Base-by-base conservation (phyloP, 2,888 invertebrate genomes). In the Galeruca laticollis region DNA sequence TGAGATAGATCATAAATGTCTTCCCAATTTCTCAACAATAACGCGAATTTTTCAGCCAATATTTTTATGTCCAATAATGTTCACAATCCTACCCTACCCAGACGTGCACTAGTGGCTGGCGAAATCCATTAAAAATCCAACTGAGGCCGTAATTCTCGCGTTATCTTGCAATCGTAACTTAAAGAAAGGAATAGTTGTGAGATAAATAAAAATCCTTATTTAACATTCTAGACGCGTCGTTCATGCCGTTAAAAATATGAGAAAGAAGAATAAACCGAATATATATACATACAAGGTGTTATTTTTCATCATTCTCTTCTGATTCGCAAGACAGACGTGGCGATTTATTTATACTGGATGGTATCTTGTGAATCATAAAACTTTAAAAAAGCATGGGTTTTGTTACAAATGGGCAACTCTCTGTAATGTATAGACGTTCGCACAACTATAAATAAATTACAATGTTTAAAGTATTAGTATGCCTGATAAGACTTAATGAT, bases 81-180 rank as follows among this genome's bases (percentile, higher is more conserved):
- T 47, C 8, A 8, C 18, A 47, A 8, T 47, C 47, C 47, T 1
- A 1, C n/a, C 5, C 15, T 43, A 15, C 8, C 47, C 15, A 18
- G 47, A 47, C 47, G 47, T 47, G 18, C 18, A 47, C 18, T 15
- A 18, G 47, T 47, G 47, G 47, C 47, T 47, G 47, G 47, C 47
- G 9, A 47, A 8, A 47, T 47, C 47, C 47, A 47, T 47, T 47
- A 47, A 47, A 47, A 47, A 47, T 47, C 47, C 15, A 18, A 18
- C 47, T 47, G 15, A 18, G 3, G 18, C 9, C 15, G 15, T 47
- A 47, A 47, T 47, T 47, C 47, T 47, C 6, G 18, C 18, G 1
- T 47, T 18, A 47, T 47, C 47, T 47, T 15, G 18, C n/a, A 47
- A 43, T 43, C 8, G 11, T 9, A 40, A 40, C 11, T 15, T 43